These are phyloP conservation scores for Agrochola circellaris DNA, from an alignment of 2,888 invertebrate genomes.

Conservation along the genomic window DNA sequence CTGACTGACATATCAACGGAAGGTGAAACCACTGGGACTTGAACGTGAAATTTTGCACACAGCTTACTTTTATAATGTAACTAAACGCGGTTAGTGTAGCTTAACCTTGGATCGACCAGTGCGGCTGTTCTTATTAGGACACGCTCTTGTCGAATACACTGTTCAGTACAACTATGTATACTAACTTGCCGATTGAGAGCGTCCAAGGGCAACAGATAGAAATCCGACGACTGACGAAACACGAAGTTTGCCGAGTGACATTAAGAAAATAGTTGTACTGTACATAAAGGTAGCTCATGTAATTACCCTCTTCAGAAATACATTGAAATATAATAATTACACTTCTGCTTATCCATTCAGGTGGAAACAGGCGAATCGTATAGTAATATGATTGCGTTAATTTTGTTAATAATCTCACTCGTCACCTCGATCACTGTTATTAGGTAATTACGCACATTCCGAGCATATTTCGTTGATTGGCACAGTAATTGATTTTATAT, in stretches of 20 bases:
- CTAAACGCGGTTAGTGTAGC: too few species aligned
- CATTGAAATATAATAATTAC: background rate
- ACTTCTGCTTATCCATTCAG: background rate
- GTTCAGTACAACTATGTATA: background rate
- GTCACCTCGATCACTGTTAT: conserved; percentile 1
- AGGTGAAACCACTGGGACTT: too few species aligned
- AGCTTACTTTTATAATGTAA: too few species aligned
- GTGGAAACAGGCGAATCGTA: background rate
- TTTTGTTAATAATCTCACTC: conserved; percentile 4
- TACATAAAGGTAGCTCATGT: background rate
- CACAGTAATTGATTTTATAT: conserved; percentile 19
- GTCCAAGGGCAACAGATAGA: too few species aligned
- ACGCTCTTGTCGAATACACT: background rate
- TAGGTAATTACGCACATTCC: conserved; percentile 17
- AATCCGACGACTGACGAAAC: too few species aligned
- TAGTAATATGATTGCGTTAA: background rate
- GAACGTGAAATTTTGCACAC: too few species aligned
- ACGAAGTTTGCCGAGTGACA: too few species aligned
- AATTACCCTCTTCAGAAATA: background rate
- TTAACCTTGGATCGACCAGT: background rate
- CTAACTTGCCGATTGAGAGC: too few species aligned
- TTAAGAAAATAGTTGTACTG: background rate
- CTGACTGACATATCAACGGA: too few species aligned
- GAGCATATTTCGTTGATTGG: background rate
- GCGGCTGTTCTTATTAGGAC: background rate